phyloP scores from a whole-genome alignment of 1,140 invertebrate genomes.

The Heterodera schachtii region DNA sequence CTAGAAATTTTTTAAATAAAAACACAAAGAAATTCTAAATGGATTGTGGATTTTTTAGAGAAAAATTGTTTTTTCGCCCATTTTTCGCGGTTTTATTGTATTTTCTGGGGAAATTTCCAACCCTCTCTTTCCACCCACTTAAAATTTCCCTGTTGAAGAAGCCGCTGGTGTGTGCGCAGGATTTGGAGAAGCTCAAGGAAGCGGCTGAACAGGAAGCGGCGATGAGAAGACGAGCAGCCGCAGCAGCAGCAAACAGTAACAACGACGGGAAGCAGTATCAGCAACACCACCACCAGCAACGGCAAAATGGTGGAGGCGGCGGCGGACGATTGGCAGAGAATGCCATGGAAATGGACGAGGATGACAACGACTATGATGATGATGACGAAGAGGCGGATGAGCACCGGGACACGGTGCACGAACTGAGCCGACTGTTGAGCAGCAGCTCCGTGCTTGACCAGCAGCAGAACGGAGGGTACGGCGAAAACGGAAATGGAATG shows the following conservation, averaged over 20 bases:
- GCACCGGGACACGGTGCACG: slow-evolving; percentile 21
- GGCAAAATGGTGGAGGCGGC: neutral
- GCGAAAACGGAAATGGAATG: too few species aligned
- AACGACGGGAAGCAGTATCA: slow-evolving; percentile 6
- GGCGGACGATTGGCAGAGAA: neutral
- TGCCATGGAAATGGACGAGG: slow-evolving; percentile 13
- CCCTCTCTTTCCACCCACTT: too few species aligned
- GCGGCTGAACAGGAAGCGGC: neutral
- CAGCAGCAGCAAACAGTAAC: too few species aligned
- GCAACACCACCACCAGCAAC: neutral
- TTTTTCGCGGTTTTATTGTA: too few species aligned
- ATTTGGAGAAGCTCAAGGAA: slow-evolving; percentile 40
- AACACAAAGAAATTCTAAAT: too few species aligned
- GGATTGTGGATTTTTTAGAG: too few species aligned
- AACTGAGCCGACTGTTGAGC: slow-evolving; percentile 30
- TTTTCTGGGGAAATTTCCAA: too few species aligned
- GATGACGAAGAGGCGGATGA: neutral
- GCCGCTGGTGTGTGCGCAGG: slow-evolving; percentile 34
- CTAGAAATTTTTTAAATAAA: too few species aligned
- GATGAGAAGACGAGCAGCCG: slow-evolving; percentile 19
- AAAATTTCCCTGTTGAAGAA: slow-evolving; percentile 29
- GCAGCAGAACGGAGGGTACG: neutral
- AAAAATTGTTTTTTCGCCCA: too few species aligned
- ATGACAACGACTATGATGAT: too few species aligned
- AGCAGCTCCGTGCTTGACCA: slow-evolving; percentile 34